Evolutionary conservation across 2,113 vertebrate genomes (phyloP), one percentile per base, ranked within the genome.

Genomic region (Aspiorhynchus laticeps): DNA sequence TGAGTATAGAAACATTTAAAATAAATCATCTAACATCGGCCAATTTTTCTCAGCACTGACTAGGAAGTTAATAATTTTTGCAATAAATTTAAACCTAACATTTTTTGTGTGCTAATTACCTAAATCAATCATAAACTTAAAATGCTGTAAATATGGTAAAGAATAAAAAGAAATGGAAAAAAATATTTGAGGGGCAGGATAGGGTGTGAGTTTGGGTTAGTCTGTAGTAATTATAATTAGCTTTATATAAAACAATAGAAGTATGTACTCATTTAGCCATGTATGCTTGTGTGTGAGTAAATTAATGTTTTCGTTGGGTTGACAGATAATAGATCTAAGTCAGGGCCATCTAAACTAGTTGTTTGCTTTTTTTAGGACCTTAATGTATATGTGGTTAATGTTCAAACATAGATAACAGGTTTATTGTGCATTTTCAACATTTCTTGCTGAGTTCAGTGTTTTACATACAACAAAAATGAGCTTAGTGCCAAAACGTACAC

Each of bases 131-230:
- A 33, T 33, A 33, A 33, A 2, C 33, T 31, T 31, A 0, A 33
- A 67, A 33, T 67, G 15, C 65, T 17, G 14, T 67, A 69, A 33
- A 51, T 77, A 51, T 51, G 48, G 14, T 48, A 4, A 41, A 41
- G 38, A 41, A 41, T 41, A 41, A 33, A 33, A 33, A 2, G 33
- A 33, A 33, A n/a, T 2, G 33, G 33, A 3, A 41, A 41, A 48
- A 48, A 48, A 48, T 48, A 19, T 56, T n/a, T 79, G 11, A 59
- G 19, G 33, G 10, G 10, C 21, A 56, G 31, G 28, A 8, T 59
- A 59, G 24, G 78, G 78, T 80, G 51, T 61, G 53, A 24, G 53
- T 7, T 61, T n/a, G 21, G 53, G 78, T 59, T 26, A 63, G 78
- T 41, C 53, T 63, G 14, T 59, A 80, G 5, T 63, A 63, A 80